Evolutionary conservation across 1,140 invertebrate species (phyloP).

Genomic region (Phortica variegata): DNA sequence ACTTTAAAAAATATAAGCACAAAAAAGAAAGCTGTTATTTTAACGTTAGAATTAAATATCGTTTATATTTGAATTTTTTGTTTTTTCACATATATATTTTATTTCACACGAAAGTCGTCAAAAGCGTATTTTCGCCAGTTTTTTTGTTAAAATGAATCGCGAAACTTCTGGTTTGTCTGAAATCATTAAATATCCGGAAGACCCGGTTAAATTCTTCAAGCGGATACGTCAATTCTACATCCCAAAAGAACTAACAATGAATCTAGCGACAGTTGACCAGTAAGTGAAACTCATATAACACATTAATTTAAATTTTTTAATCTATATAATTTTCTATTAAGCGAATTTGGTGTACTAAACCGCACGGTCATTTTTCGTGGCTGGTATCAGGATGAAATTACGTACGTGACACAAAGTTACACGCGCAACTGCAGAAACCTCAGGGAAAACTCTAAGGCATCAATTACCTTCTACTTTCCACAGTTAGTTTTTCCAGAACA

Average conservation of each 20-base stretch:
- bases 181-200: constrained; percentile 21
- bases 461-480: constrained; percentile 28
- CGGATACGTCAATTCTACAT: constrained; percentile 13
- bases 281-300: not conserved
- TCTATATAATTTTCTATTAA: constrained; percentile 1
- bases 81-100: too few species aligned
- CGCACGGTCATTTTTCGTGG: constrained; percentile 44
- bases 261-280: constrained; percentile 40
- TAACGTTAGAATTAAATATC: too few species aligned
- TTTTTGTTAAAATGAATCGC: too few species aligned
- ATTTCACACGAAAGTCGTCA: too few species aligned
- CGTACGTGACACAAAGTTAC: constrained; percentile 44
- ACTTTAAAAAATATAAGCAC: too few species aligned
- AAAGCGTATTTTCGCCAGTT: too few species aligned
- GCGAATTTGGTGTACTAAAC: constrained; percentile 40
- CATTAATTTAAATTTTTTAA: not conserved
- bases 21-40: too few species aligned
- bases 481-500: constrained; percentile 3
- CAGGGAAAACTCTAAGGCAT: constrained; percentile 28
- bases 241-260: constrained; percentile 24
- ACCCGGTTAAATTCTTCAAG: constrained; percentile 35
- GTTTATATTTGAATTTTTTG: too few species aligned
- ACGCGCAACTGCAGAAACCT: constrained; percentile 41
- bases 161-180: constrained; percentile 20
- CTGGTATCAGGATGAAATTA: constrained; percentile 26